A percentile compares a stretch with the other conserved stretches of the same genome.
These are phyloP conservation scores for Teinopalpus imperialis DNA, from an alignment of 2,888 invertebrate species.

Conservation along the genomic window DNA sequence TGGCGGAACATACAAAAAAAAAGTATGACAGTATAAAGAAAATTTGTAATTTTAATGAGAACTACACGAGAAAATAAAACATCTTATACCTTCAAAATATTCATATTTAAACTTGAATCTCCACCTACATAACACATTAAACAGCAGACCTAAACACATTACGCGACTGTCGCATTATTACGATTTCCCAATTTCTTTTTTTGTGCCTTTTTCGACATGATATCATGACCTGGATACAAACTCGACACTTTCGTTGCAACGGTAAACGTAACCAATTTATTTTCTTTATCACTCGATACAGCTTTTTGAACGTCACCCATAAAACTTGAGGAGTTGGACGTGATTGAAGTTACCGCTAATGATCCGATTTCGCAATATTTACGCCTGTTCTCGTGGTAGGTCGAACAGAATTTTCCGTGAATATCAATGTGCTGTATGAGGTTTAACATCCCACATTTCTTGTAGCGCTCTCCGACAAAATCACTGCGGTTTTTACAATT, in stretches of 20 bases:
- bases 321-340: conserved; percentile 33
- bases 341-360: conserved; percentile 34
- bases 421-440: conserved; percentile 53
- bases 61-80: too few relatives aligned
- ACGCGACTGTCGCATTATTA: too few relatives aligned
- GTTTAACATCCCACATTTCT: conserved; percentile 40
- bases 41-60: too few relatives aligned
- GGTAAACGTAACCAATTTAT: conserved; percentile 40
- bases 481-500: conserved; percentile 9
- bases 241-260: conserved; percentile 42
- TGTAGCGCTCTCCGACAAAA: conserved; percentile 34
- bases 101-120: too few relatives aligned
- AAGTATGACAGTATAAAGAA: too few relatives aligned
- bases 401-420: conserved; percentile 38
- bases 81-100: too few relatives aligned
- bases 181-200: conserved; percentile 8
- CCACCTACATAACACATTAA: too few relatives aligned
- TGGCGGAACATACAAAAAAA: too few relatives aligned
- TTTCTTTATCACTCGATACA: conserved; percentile 7
- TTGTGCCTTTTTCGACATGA: conserved; percentile 37
- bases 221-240: conserved; percentile 47
- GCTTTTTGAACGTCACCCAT: not conserved
- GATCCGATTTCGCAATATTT: conserved; percentile 5
- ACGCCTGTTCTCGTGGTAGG: conserved; percentile 33
- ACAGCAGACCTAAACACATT: too few relatives aligned